A percentile compares a stretch with the other conserved stretches of the same genome.
Conservation (phyloP, 2,113 vertebrate genomes). For the Leucosticte australis region DNA sequence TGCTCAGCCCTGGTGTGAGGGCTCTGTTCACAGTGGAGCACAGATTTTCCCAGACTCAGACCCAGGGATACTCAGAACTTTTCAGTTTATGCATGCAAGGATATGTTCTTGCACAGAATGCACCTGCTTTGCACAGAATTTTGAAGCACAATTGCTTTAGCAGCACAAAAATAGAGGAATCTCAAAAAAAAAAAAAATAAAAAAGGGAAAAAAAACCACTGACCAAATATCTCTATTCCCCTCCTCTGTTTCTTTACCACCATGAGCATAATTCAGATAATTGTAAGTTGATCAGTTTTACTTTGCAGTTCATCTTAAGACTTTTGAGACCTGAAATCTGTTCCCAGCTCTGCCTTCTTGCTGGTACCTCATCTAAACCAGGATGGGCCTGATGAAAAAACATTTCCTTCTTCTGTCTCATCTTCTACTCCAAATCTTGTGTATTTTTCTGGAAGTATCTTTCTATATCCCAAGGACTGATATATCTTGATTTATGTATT, state of each 20-base stretch:
- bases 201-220: accelerated
- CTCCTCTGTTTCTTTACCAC: background rate
- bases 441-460: background rate
- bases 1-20: background rate
- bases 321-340: background rate
- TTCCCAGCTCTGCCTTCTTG: background rate
- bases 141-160: background rate
- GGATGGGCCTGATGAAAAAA: background rate
- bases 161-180: background rate
- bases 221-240: background rate
- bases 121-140: background rate
- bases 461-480: background rate
- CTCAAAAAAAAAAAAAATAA: background rate
- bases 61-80: background rate
- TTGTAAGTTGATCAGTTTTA: background rate
- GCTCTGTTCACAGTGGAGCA: background rate
- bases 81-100: background rate
- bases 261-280: background rate
- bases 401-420: background rate
- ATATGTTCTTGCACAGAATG: background rate
- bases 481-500: background rate
- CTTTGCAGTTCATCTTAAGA: background rate
- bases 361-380: background rate
- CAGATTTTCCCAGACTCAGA: background rate
- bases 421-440: background rate